Percentiles rank a stretch among this genome's conserved stretches.
These are phyloP conservation scores for Tenebrio molitor DNA, from an alignment of 1,140 invertebrate genomes.

Conservation along the genomic window DNA sequence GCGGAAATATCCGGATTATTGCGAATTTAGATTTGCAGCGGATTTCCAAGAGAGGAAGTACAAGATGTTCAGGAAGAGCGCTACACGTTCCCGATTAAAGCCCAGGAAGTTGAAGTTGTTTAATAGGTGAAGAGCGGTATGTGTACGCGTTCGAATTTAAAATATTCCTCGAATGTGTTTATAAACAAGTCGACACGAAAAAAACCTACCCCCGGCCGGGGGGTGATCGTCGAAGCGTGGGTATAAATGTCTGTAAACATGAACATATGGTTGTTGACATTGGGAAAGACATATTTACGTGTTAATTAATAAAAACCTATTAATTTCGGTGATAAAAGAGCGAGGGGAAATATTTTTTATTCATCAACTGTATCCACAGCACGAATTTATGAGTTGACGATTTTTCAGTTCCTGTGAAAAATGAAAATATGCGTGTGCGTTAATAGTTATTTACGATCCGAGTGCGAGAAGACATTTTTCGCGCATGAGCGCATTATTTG, in stretches of 20 bases:
- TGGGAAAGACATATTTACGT: conserved; percentile 17
- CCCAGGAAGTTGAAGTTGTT: conserved; percentile 1
- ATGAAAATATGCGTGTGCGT: no score
- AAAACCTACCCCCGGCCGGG: not conserved
- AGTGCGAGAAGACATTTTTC: no score
- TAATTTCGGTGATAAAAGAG: not conserved
- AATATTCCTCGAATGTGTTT: conserved; percentile 4
- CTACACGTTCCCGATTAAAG: not conserved
- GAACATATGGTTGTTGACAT: conserved; percentile 27
- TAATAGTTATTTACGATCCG: no score
- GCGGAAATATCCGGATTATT: not conserved
- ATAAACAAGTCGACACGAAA: conserved; percentile 12
- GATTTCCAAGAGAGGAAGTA: not conserved
- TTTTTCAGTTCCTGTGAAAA: no score
- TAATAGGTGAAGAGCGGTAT: not conserved
- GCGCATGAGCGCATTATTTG: no score
- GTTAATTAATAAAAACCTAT: conserved; percentile 27
- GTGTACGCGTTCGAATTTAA: not conserved
- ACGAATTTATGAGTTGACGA: no score
- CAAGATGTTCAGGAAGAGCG: not conserved
- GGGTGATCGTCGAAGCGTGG: not conserved
- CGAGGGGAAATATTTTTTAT: conserved; percentile 2
- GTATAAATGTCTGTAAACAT: not conserved
- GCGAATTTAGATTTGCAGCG: not conserved
- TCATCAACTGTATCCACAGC: not conserved